Conservation (phyloP, 2,888 invertebrate genomes). For the Pammene fasciana region DNA sequence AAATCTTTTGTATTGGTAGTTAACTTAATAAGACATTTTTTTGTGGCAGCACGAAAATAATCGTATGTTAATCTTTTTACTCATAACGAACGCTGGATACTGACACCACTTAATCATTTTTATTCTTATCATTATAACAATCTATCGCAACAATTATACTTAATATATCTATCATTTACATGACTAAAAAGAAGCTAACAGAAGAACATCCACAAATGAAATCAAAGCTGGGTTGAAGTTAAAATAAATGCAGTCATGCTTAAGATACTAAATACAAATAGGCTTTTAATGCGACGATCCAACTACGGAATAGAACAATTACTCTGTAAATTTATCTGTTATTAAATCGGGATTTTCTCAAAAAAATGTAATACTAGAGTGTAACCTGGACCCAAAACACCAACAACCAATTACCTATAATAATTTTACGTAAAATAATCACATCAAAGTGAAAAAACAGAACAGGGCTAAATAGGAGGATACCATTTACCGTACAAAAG, state of each 20-base stretch:
- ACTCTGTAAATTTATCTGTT: constrained; percentile 82
- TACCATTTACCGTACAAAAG: constrained; percentile 57
- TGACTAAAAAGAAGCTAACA: constrained; percentile 19
- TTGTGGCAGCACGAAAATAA: not conserved
- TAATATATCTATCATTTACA: not conserved
- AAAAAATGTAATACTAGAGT: constrained; percentile 74
- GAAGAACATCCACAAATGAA: constrained; percentile 21
- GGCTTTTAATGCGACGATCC: constrained; percentile 69
- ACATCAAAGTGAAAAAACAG: constrained; percentile 71
- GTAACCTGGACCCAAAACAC: constrained; percentile 82
- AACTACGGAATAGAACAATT: constrained; percentile 58
- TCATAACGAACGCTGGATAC: not conserved
- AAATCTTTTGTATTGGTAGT: not conserved
- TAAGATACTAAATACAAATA: constrained; percentile 67
- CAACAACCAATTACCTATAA: constrained; percentile 79
- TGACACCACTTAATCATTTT: constrained; percentile 54
- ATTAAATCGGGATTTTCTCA: constrained; percentile 52
- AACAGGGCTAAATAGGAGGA: constrained; percentile 61
- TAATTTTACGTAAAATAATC: constrained; percentile 68
- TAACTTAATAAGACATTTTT: not conserved
- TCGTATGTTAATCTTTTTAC: not conserved
- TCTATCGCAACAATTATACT: not conserved
- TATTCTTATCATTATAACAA: too few species aligned
- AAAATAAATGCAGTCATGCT: constrained; percentile 70
- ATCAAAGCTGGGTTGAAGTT: constrained; percentile 24